Percentiles rank a stretch among this genome's conserved stretches.
These are phyloP conservation scores for Equus przewalskii DNA, from an alignment of 2,113 vertebrate genomes.

Conservation along the genomic window DNA sequence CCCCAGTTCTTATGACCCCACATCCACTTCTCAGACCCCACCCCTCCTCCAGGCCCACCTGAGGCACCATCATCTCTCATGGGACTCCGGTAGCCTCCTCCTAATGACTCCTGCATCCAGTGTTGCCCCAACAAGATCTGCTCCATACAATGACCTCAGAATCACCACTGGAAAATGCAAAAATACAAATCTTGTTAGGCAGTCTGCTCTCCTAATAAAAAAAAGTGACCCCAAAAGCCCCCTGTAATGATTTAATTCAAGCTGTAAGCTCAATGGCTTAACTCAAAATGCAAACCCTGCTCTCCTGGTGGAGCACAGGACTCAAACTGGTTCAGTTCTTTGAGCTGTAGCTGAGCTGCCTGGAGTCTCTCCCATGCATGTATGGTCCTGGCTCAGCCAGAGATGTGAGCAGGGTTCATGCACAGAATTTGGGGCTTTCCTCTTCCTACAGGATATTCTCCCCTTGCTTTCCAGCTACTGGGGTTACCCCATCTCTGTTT, in stretches of 20 bases:
- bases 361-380: rapidly evolving
- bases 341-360: not conserved
- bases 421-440: not conserved
- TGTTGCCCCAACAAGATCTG: not conserved
- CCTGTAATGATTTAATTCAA: not conserved
- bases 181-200: not conserved
- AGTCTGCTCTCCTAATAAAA: not conserved
- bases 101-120: rapidly evolving
- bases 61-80: rapidly evolving
- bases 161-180: not conserved
- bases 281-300: not conserved
- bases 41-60: rapidly evolving
- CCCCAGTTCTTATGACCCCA: not conserved
- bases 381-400: not conserved
- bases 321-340: not conserved
- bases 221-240: not conserved
- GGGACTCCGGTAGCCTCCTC: no score
- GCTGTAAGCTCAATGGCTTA: not conserved
- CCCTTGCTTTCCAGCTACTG: not conserved
- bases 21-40: not conserved
- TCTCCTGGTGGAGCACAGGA: not conserved
- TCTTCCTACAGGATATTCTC: not conserved
- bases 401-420: rapidly evolving
- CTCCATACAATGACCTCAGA: not conserved
- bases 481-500: not conserved